Base-by-base conservation (phyloP, 2,797 vertebrate genomes). In the Scarus forsteni region DNA sequence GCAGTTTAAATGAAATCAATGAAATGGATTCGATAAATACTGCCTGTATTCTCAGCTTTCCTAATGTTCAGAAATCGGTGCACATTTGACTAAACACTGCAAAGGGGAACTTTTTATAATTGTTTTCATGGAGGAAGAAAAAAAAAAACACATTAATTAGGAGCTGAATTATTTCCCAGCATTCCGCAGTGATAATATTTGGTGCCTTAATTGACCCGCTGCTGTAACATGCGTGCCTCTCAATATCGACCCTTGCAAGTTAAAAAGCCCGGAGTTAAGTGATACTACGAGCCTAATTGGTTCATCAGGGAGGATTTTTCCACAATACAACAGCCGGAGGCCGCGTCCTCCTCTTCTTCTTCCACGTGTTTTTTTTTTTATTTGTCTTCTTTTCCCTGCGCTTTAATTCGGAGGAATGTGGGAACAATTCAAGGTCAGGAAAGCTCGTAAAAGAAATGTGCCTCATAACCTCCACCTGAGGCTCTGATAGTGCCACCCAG, bases 211-310 rank as follows among this genome's bases (percentile, higher is more conserved):
- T 89, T 89, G 82, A 86, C 79, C 84, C 73, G 83, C 81, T 86
- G 75, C 78, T 85, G 63, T 70, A 27, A 69, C 79, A 77, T 66
- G 81, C 75, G 64, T 83, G 85, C 69, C 62, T 90, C 54, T 84
- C 88, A 85, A 86, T 92, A 90, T 92, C 85, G 89, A 92, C 89
- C 85, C 75, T 60, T 67, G 77, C 80, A 88, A 79, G 88, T 90
- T 89, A 85, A 89, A 90, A 89, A 86, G 35, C 79, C 83, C 79
- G 73, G 62, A 85, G 89, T 90, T 90, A 90, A 88, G 87, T 89
- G 83, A 86, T 86, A 77, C 79, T 73, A 60, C 81, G 72, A 82
- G 81, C 75, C 84, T 91, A 90, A 92, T 92, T 92, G 88, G 77
- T 91, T 86, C 87, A 90, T 89, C 89, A 84, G 86, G 88, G 88